These are phyloP conservation scores for Bombus soroeensis DNA, from an alignment of 1,140 invertebrate genomes.

Conservation along the genomic window DNA sequence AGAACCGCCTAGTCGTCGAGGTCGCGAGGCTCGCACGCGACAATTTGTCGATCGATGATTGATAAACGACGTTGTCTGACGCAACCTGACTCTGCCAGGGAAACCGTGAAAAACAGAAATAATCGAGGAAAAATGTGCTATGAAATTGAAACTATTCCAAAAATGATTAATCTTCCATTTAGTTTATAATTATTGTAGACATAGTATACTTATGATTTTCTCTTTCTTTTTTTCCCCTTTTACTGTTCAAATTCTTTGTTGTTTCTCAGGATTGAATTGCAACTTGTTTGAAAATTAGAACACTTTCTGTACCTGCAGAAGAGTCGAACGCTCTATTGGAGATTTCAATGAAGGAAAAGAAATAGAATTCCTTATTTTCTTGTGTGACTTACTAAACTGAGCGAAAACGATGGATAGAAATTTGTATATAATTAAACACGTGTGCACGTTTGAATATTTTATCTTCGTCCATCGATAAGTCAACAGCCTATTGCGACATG, in stretches of 20 bases:
- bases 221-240: neutral
- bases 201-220: neutral
- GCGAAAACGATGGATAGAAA: neutral
- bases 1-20: too few species aligned
- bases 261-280: neutral
- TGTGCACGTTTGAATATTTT: neutral
- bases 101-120: neutral
- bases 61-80: neutral
- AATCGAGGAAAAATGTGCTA: neutral
- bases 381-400: neutral
- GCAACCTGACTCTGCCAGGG: neutral
- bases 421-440: neutral
- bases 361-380: too few species aligned
- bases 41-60: neutral
- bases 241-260: neutral
- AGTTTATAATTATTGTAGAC: neutral
- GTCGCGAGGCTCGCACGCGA: neutral
- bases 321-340: too few species aligned
- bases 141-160: neutral
- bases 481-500: slow-evolving; percentile 25
- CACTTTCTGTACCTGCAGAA: too few species aligned
- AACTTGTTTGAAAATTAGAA: too few species aligned
- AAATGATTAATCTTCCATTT: neutral
- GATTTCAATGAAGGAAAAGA: too few species aligned
- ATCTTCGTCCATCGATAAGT: neutral